These are phyloP conservation scores for Vulpes ferrilata DNA, from an alignment of 2,113 vertebrate genomes.

Conservation along the genomic window DNA sequence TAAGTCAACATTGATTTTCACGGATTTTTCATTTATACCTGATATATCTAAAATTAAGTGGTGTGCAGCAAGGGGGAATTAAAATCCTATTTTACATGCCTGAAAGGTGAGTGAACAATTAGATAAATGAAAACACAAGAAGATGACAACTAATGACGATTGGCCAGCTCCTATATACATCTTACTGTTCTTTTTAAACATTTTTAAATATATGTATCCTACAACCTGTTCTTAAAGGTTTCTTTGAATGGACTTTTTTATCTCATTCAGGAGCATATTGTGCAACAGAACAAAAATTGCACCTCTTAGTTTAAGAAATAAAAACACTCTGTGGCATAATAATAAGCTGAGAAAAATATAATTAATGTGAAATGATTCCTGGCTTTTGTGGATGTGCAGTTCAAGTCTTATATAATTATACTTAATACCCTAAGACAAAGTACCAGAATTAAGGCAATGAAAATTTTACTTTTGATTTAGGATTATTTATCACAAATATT, in stretches of 20 bases:
- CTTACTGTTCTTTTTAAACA: background rate
- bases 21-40: background rate
- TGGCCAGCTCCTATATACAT: background rate
- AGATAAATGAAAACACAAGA: background rate
- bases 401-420: background rate
- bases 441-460: background rate
- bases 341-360: background rate
- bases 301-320: background rate
- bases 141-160: background rate
- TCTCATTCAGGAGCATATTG: background rate
- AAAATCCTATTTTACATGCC: background rate
- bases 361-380: background rate
- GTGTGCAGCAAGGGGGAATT: background rate
- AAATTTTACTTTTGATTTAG: background rate
- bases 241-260: background rate
- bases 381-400: background rate
- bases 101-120: background rate
- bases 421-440: background rate
- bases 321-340: background rate
- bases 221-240: background rate
- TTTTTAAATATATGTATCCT: background rate
- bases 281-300: background rate
- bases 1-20: background rate
- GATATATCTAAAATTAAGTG: conserved; percentile 9
- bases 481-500: background rate